Base-by-base conservation (phyloP, 2,797 vertebrate species). In the Phalanger gymnotis region DNA sequence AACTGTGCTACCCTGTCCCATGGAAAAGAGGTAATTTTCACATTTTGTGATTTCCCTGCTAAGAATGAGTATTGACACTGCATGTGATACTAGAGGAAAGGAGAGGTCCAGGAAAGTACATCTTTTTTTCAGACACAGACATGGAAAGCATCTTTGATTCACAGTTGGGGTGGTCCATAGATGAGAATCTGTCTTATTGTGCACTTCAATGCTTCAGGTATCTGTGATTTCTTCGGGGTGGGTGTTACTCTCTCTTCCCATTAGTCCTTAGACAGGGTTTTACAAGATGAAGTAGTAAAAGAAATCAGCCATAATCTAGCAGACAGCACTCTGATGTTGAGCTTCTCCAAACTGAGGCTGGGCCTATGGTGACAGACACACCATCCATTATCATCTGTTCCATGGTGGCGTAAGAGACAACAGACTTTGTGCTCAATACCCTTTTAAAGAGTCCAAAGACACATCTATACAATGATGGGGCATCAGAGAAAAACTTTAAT, bases 21-120 rank as follows among this genome's bases (percentile, higher is more conserved):
- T 34, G 92, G 56, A 91, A 81, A 91, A 92, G 94, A 96, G n/a
- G 10, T 91, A 61, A 95, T 93, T 91, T 92, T 90, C 55, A 93
- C 54, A 47, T 66, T 93, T 91, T 89, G 51, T 96, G 31, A 93
- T 94, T 97, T 96, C 53, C 54, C 93, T 91, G 58, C 31, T 91
- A 95, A 31, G 90, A 19, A 19, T 91, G 25, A 91, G 10, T 93
- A 53, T 92, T 92, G 31, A 52, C 16, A 9, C 27, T 81, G 3
- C 40, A 47, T 87, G 40, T n/a, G 34, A 73, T 73, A 73, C 61
- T 40, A 73, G 16, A 53, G n/a, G 30, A 58, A 96, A 90, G 10
- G 66, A n/a, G 53, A 10, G 55, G 11, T 12, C 9, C 10, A 73
- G 52, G 54, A 92, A 92, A 19, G 1, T 16, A 92, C 10, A 5